These are phyloP conservation scores for Telmatherina bonti DNA, from an alignment of 2,797 vertebrate species.

Conservation along the genomic window DNA sequence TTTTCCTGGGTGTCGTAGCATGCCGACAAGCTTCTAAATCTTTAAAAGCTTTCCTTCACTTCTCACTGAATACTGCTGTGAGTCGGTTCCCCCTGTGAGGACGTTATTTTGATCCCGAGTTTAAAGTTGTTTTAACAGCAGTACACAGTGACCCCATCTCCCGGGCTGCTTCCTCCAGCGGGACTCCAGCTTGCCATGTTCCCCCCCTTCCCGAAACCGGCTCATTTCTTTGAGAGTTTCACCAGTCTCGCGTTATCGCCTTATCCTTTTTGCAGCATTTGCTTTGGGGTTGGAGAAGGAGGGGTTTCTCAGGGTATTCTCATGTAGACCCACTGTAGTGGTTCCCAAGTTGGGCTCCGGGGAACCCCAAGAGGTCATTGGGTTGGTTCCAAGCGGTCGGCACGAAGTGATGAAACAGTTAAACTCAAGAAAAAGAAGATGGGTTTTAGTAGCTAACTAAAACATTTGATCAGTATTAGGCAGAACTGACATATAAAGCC, in stretches of 20 bases:
- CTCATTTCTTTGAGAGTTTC: constrained; percentile 59
- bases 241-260: constrained; percentile 60
- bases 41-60: constrained; percentile 16
- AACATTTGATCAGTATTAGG: constrained; percentile 21
- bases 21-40: constrained; percentile 1
- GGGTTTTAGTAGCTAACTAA: neutral
- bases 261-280: constrained; percentile 69
- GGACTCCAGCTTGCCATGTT: constrained; percentile 22
- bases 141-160: constrained; percentile 35
- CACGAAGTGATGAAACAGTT: constrained; percentile 8
- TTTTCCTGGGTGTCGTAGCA: constrained; percentile 23
- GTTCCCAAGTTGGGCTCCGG: constrained; percentile 34
- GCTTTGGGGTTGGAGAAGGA: constrained; percentile 43
- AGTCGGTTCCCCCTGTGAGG: neutral
- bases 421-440: neutral
- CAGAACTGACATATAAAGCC: neutral
- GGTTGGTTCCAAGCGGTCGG: constrained; percentile 25
- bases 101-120: constrained; percentile 39
- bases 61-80: constrained; percentile 1
- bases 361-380: constrained; percentile 21
- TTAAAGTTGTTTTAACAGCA: constrained; percentile 63
- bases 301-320: constrained; percentile 64
- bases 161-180: constrained; percentile 43
- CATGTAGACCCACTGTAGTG: constrained; percentile 39
- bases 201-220: neutral